phyloP scores from a whole-genome alignment of 1,140 invertebrate species.

The Zelostemma sp. region DNA sequence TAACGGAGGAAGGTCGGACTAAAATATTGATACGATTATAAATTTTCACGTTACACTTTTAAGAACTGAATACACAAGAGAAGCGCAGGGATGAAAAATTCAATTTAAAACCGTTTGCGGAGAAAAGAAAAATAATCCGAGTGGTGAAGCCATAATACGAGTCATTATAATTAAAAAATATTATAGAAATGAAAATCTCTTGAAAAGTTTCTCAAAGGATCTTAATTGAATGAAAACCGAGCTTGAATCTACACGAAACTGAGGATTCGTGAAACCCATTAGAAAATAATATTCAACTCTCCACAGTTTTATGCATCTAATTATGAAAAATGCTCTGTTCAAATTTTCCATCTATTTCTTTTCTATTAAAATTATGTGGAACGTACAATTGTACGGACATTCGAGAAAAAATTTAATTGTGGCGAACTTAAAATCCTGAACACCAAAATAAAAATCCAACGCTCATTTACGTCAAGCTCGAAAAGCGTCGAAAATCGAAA shows the following conservation, averaged over 20 bases:
- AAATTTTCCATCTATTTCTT: neutral
- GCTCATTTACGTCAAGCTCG: no score
- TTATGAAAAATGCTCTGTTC: neutral
- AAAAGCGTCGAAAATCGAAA: no score
- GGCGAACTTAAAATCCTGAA: no score
- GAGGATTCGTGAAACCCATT: neutral
- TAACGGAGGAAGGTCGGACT: neutral
- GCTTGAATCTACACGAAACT: neutral
- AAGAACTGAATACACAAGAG: neutral
- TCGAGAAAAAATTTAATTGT: no score
- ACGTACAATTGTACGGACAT: neutral
- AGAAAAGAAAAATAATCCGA: no score
- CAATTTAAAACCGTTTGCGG: no score
- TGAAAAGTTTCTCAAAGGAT: neutral
- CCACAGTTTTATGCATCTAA: neutral
- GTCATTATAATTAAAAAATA: no score
- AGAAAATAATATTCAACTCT: neutral
- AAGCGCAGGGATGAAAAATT: neutral
- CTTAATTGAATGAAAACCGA: neutral
- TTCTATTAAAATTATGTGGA: neutral
- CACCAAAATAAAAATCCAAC: no score
- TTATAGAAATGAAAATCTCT: no score
- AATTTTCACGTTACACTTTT: neutral
- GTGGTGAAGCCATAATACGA: no score
- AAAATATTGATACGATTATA: neutral